Conservation (phyloP, 92 coral and sea anemone genomes). For the Anthopleura xanthogrammica region DNA sequence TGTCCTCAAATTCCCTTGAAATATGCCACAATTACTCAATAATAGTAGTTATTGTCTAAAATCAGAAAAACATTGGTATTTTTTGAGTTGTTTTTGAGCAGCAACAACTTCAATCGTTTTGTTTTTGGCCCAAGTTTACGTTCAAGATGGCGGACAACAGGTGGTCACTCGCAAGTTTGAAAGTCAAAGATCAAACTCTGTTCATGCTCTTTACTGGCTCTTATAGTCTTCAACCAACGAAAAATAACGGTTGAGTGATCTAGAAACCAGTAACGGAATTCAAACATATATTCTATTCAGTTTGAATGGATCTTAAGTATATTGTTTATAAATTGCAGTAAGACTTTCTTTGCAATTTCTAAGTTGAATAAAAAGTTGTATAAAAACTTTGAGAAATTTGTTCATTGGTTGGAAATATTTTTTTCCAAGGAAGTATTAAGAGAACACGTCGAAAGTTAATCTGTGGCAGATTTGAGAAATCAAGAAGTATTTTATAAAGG, state of each 20-base stretch:
- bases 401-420: too few relatives aligned
- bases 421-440: too few relatives aligned
- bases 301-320: neutral
- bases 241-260: constrained; percentile 27
- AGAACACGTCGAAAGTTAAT: too few relatives aligned
- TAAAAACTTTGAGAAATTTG: too few relatives aligned
- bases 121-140: constrained; percentile 1
- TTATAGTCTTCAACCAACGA: constrained; percentile 12
- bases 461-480: too few relatives aligned
- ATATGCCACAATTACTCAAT: neutral
- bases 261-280: neutral
- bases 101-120: constrained; percentile 11
- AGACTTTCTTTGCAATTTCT: too few relatives aligned
- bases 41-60: neutral
- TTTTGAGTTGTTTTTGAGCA: neutral
- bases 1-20: neutral
- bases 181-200: constrained; percentile 65
- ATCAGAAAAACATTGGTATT: neutral
- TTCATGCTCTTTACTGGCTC: constrained; percentile 39
- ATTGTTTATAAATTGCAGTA: neutral
- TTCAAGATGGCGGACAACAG: constrained; percentile 28
- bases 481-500: too few relatives aligned
- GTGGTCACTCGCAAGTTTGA: constrained; percentile 17
- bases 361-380: too few relatives aligned
- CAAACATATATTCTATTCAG: neutral